Base-by-base conservation (phyloP, 1,140 invertebrate genomes). In the Hylaeus volcanicus region DNA sequence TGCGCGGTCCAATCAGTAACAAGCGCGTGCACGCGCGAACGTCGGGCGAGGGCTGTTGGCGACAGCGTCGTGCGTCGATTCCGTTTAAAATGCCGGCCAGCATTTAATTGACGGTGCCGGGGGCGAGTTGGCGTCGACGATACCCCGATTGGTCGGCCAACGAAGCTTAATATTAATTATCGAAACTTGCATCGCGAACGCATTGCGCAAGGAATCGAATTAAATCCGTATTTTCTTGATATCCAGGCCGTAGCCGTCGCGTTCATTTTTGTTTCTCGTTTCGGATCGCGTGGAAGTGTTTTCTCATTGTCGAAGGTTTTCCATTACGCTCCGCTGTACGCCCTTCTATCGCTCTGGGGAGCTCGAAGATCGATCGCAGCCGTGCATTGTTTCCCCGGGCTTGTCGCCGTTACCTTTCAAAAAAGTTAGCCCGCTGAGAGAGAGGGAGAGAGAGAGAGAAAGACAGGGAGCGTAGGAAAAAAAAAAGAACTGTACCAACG, bases 101-200 rank as follows among this genome's bases (percentile, higher is more conserved):
- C 72, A 43, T 72, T 78, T 78, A 78, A 78, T 78, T 53, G 68
- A 78, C 72, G 26, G 26, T 26, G 26, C 26, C 26, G 26, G 26
- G 53, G 68, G 66, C 55, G 45, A 11, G 55, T 48, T 55, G 61
- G 55, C 73, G 79, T 79, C 70, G 55, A 70, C 48, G 76, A 58
- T 45, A 69, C 58, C 45, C 8, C 66, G 58, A 83, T 82, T 56
- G 60, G 26, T 63, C 65, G 53, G 45, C 39, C 61, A 56, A 73
- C 53, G 83, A 9, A 58, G 65, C 64, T 69, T 80, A 84, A 85
- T 85, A 80, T 82, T 84, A 81, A 76, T 84, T 77, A 81, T 39
- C 43, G 26, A 53, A 56, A 53, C 51, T 81, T 51, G 64, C 58
- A 76, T 41, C 66, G n/a, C 63, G 65, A 8, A 45, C 2, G 26